Percentiles rank a stretch among this genome's conserved stretches.
Conservation (phyloP, 2,113 vertebrate genomes). For the Sphaerodactylus townsendi region DNA sequence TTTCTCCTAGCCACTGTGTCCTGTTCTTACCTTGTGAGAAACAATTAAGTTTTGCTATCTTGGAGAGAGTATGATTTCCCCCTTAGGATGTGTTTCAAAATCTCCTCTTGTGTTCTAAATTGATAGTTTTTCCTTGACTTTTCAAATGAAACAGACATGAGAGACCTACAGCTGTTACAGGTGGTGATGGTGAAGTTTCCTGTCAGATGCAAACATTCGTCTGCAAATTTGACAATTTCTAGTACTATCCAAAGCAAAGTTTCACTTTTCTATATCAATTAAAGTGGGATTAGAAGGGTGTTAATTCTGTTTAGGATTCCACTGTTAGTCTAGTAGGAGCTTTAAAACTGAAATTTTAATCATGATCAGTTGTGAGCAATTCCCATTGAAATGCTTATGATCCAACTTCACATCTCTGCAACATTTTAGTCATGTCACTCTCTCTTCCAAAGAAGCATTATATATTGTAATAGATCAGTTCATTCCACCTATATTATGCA, state of each 20-base stretch:
- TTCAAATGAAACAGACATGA: neutral
- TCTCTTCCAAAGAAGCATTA: neutral
- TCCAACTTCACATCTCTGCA: neutral
- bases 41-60: neutral
- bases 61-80: neutral
- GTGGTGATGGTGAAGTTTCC: no score
- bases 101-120: neutral
- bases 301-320: no score
- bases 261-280: no score
- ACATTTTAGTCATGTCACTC: neutral
- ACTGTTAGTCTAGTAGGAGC: neutral
- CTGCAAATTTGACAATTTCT: neutral
- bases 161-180: neutral
- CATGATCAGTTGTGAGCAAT: neutral
- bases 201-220: neutral
- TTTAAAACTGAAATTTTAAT: neutral
- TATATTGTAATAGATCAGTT: neutral
- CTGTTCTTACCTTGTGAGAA: no score
- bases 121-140: neutral
- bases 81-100: neutral
- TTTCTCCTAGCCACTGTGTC: neutral
- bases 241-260: no score
- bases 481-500: neutral
- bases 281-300: no score
- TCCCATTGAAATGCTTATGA: neutral